Conservation (phyloP, 2,888 invertebrate species). For the Graphium colonna region DNA sequence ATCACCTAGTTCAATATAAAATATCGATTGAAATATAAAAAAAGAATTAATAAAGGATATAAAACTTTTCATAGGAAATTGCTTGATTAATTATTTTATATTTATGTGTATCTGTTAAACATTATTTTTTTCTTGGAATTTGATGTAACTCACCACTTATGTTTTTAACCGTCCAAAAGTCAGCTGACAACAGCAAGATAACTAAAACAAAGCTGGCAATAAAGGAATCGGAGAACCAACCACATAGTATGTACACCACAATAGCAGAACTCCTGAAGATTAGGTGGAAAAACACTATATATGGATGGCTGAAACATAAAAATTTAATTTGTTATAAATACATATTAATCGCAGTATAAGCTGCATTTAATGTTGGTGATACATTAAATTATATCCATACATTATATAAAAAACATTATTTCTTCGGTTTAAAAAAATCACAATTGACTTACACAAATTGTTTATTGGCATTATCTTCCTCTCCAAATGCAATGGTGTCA, state of each 20-base stretch:
- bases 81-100: too few relatives aligned
- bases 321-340: not conserved
- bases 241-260: slow-evolving; percentile 93
- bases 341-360: not conserved
- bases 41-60: too few relatives aligned
- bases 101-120: too few relatives aligned
- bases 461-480: slow-evolving; percentile 84
- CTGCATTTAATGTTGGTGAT: not conserved
- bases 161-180: slow-evolving; percentile 99
- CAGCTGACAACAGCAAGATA: slow-evolving; percentile 94
- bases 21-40: too few relatives aligned
- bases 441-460: slow-evolving; percentile 63
- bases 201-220: slow-evolving; percentile 97
- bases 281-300: slow-evolving; percentile 95
- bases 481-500: slow-evolving; percentile 92
- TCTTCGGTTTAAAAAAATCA: too few relatives aligned
- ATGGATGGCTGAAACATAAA: slow-evolving; percentile 87
- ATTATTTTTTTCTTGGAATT: too few relatives aligned
- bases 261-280: slow-evolving; percentile 92
- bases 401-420: too few relatives aligned
- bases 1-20: too few relatives aligned
- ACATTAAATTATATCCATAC: not conserved
- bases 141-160: slow-evolving; percentile 83
- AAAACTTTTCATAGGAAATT: too few relatives aligned
- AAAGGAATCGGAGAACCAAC: slow-evolving; percentile 94